Conservation (phyloP, 2,113 vertebrate genomes). For the Sander vitreus region DNA sequence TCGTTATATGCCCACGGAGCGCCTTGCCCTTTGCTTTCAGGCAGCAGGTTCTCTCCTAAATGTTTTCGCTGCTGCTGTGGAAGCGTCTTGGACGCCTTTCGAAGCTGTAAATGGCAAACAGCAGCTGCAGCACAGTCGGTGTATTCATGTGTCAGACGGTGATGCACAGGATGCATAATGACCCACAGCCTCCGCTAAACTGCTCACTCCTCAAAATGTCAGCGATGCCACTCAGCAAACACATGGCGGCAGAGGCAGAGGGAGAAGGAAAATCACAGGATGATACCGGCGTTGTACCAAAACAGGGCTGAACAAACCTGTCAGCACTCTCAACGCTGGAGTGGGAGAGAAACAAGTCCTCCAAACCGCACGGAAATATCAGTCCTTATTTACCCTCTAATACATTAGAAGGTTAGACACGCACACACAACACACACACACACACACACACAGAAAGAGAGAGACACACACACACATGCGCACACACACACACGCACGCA, state of each 20-base stretch:
- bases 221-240: background rate
- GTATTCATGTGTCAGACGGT: background rate
- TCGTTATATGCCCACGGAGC: background rate
- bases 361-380: no score
- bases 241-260: background rate
- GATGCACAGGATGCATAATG: background rate
- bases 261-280: background rate
- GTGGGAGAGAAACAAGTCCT: no score
- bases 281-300: background rate
- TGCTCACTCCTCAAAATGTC: background rate
- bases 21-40: background rate
- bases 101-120: slow-evolving; percentile 17
- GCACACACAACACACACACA: no score
- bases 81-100: background rate
- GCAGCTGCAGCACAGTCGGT: background rate
- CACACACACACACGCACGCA: no score
- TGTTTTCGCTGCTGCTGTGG: background rate
- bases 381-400: no score
- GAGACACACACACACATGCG: no score
- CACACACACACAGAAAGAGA: no score
- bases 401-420: no score
- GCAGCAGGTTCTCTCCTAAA: background rate
- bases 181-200: background rate
- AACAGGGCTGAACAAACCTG: no score
- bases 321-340: no score